Evolutionary conservation across 2,797 vertebrate species (phyloP).

Genomic region (Crotalus adamanteus): DNA sequence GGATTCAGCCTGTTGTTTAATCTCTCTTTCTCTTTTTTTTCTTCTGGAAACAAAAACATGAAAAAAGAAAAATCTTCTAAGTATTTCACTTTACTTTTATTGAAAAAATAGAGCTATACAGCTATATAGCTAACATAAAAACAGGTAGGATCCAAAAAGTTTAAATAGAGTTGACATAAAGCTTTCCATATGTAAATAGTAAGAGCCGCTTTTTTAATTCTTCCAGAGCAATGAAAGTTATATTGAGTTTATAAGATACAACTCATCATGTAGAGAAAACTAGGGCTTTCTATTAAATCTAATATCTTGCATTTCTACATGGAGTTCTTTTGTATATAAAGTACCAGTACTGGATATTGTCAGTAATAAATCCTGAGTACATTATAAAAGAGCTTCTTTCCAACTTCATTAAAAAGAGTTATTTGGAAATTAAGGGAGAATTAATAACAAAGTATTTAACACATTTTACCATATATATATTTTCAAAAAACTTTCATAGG

Average conservation of each 20-base stretch:
- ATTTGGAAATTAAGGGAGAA: background rate
- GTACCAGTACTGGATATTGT: background rate
- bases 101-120: background rate
- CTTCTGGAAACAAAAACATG: background rate
- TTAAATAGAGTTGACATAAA: background rate
- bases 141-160: background rate
- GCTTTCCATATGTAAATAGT: background rate
- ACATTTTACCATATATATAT: background rate
- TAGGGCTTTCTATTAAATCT: background rate
- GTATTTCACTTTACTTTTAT: background rate
- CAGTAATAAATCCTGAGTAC: background rate
- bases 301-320: background rate
- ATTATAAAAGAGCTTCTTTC: background rate
- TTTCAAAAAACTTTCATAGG: background rate
- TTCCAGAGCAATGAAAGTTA: background rate
- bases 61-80: background rate
- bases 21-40: background rate
- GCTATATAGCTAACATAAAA: background rate
- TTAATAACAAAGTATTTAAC: background rate
- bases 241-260: background rate
- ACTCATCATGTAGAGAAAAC: background rate
- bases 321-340: background rate
- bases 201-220: background rate
- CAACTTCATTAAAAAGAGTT: background rate
- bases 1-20: background rate